Base-by-base conservation (phyloP, 2,888 invertebrate species). In the Leptinotarsa peninsularis region DNA sequence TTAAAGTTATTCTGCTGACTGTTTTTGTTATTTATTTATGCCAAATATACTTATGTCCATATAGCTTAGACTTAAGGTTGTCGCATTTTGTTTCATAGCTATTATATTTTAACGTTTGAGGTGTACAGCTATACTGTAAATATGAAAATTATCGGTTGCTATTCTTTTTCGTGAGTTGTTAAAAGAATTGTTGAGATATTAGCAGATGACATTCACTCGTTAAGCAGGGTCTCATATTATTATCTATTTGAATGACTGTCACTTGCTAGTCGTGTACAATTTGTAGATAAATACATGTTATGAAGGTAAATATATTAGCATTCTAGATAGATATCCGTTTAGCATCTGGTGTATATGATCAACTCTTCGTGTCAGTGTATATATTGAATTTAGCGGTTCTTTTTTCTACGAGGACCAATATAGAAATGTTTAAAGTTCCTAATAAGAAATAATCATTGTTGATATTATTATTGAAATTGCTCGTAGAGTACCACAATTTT, bases 181-280 rank as follows among this genome's bases (percentile, higher is more conserved):
- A 43, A n/a, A 18, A 70, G 74, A 69, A 63, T 71, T 67, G 58
- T 68, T 33, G 23, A 70, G 43, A 70, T 70, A 70, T 86, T 82
- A 84, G 79, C 85, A 85, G 83, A 83, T 85, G 87, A 85, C 88
- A 87, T 81, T 84, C 87, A 87, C 85, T 86, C 86, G 84, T 87
- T 82, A 88, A 87, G 88, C 89, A 89, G 89, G 89, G 89, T 89
- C 88, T 86, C 86, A 87, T 86, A 87, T 87, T 81, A 82, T 87
- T 87, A 88, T 87, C 85, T 87, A 85, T 85, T 86, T 85, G 85
- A 85, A 84, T 88, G 87, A 82, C 78, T 86, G 88, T 85, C 87
- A 84, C 82, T 83, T 85, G 84, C 80, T 83, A 83, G 87, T 84
- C 73, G 76, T 84, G 83, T 85, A 85, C 78, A 82, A 79, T 82